Base-by-base conservation (phyloP, 2,113 vertebrate genomes). In the Orcinus orca region DNA sequence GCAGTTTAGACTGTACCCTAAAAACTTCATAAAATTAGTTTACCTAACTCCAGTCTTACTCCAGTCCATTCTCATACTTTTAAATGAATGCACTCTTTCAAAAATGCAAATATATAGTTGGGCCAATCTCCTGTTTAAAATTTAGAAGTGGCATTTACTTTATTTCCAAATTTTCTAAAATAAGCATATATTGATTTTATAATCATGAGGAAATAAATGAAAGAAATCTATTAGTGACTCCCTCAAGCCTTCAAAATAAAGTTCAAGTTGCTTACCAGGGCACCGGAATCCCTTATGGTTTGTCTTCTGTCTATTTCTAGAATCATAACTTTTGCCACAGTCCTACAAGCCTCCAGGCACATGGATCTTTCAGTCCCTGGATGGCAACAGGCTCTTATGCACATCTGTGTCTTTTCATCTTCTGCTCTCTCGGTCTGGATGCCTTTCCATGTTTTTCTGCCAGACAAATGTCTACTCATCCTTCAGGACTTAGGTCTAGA, bases 191-290 rank as follows among this genome's bases (percentile, higher is more conserved):
- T 93, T 96, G 84, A 94, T 95, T 92, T 97, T 85, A 63, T 81
- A 95, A 88, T 73, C 60, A 97, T 17, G 55, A 96, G 29, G 47
- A 94, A 98, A 90, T 89, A 77, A 82, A 81, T 96, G 41, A 89
- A 93, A 90, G 85, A 92, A 88, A 96, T 73, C 70, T 71, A 93
- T 71, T 31, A 90, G 53, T 50, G 31, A 83, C 20, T 95, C 76
- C 71, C 71, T 55, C 31, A 91, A 85, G 71, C 13, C 33, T 96
- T 93, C 86, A 96, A 58, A 95, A 90, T 96, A 97, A 96, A 96
- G 74, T 95, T 97, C 93, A 97, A 95, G 25, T 80, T 90, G 76
- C 60, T 97, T 88, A 85, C 53, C 31, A 83, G 33, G 44, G 50
- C 15, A n/a, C 12, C 84, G 60, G 81, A 80, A 65, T 63, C 25